These are phyloP conservation scores for Caprella mutica DNA, from an alignment of 2,888 invertebrate species.

Conservation along the genomic window DNA sequence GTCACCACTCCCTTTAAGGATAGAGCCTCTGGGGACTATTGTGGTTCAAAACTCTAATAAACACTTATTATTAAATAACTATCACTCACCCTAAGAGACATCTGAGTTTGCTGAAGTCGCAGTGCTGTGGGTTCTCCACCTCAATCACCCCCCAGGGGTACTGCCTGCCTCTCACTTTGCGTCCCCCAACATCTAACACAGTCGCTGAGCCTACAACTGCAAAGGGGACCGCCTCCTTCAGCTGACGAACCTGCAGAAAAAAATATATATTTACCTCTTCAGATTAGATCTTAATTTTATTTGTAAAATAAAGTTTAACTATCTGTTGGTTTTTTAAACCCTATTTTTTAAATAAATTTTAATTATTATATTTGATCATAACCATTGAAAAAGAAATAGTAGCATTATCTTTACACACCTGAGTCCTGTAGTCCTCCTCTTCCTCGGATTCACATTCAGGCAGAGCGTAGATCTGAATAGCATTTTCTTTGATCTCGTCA, in stretches of 20 bases:
- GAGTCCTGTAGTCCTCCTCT: constrained; percentile 92
- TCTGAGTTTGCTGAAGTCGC: constrained; percentile 92
- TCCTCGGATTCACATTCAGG: constrained; percentile 91
- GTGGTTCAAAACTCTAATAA: too few relatives aligned
- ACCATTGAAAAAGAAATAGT: too few relatives aligned
- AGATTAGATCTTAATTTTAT: too few relatives aligned
- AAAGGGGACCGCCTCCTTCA: constrained; percentile 91
- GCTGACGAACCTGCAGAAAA: constrained; percentile 56
- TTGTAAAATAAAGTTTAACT: too few relatives aligned
- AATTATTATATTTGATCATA: too few relatives aligned
- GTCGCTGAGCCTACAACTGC: constrained; percentile 95
- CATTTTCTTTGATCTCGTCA: constrained; percentile 80
- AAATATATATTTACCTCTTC: too few relatives aligned
- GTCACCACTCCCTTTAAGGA: too few relatives aligned
- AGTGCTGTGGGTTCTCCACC: constrained; percentile 95
- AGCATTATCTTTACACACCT: constrained; percentile 43
- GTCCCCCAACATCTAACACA: constrained; percentile 77
- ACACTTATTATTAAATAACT: too few relatives aligned
- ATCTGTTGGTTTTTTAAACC: too few relatives aligned
- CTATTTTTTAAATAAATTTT: too few relatives aligned
- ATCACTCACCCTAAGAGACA: constrained; percentile 28
- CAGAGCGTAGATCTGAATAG: constrained; percentile 85
- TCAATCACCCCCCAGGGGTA: constrained; percentile 99
- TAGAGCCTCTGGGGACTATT: too few relatives aligned
- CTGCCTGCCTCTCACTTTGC: constrained; percentile 80